Conservation (phyloP, 2,797 vertebrate species). For the Uromys caudimaculatus region DNA sequence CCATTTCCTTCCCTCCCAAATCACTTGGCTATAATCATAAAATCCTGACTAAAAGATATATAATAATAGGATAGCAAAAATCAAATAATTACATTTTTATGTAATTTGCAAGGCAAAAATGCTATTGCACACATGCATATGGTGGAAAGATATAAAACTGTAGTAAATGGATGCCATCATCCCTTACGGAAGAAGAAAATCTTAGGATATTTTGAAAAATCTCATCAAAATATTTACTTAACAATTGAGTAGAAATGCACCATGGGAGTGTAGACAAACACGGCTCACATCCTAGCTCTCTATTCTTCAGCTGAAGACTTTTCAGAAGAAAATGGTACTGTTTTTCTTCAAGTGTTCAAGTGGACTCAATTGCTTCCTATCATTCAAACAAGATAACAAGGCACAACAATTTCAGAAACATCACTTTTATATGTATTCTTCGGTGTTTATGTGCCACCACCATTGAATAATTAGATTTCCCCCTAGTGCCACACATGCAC, state of each 20-base stretch:
- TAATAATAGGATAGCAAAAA: slow-evolving; percentile 2
- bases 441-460: background rate
- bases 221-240: slow-evolving; percentile 42
- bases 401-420: background rate
- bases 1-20: background rate
- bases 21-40: background rate
- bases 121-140: background rate
- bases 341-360: slow-evolving; percentile 35
- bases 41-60: background rate
- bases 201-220: slow-evolving; percentile 43
- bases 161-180: background rate
- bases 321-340: slow-evolving; percentile 24
- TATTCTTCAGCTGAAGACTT: slow-evolving; percentile 4
- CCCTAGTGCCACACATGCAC: background rate
- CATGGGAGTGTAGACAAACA: background rate
- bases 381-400: slow-evolving; percentile 41
- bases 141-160: background rate
- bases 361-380: background rate
- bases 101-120: slow-evolving; percentile 48
- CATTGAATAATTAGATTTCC: background rate
- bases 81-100: background rate
- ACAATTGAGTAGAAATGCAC: slow-evolving; percentile 31
- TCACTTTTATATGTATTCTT: background rate
- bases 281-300: background rate
- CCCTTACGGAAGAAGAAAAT: slow-evolving; percentile 48